Evolutionary conservation across 2,888 invertebrate species (phyloP).

Genomic region (Stenotaenia linearis): DNA sequence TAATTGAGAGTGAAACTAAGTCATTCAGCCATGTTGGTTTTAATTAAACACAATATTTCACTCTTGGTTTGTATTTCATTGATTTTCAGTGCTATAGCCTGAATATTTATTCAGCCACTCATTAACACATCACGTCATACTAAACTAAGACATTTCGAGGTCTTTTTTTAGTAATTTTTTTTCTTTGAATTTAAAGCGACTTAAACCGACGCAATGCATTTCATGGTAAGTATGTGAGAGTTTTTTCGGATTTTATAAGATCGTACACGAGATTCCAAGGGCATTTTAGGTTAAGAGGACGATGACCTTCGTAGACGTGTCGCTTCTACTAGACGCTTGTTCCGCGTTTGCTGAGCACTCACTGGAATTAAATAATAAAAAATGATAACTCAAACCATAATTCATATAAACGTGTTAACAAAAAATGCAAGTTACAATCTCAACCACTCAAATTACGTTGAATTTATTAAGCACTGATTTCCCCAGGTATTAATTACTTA

Average conservation of each 20-base stretch:
- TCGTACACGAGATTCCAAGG: slow-evolving; percentile 29
- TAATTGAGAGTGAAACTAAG: no score
- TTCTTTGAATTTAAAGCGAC: no score
- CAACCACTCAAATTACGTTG: background rate
- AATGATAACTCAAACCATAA: background rate
- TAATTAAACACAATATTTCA: no score
- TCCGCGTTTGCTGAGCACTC: background rate
- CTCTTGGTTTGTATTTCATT: no score
- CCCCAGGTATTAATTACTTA: background rate
- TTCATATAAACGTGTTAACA: background rate
- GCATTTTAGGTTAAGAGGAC: slow-evolving; percentile 29
- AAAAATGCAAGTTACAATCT: background rate
- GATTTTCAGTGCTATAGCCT: background rate
- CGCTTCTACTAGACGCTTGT: no score
- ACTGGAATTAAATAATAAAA: background rate
- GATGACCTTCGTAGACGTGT: background rate
- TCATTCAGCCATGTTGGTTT: no score
- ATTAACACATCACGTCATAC: background rate
- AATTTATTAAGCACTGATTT: background rate
- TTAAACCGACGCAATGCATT: no score
- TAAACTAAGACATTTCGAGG: background rate
- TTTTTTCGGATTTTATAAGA: no score
- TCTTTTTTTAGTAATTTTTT: background rate
- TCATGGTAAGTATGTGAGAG: no score
- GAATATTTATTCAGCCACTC: background rate